Evolutionary conservation across 2,888 invertebrate genomes (phyloP), one percentile per base, ranked within the genome.

Genomic region (Drosophila nigritarsus): DNA sequence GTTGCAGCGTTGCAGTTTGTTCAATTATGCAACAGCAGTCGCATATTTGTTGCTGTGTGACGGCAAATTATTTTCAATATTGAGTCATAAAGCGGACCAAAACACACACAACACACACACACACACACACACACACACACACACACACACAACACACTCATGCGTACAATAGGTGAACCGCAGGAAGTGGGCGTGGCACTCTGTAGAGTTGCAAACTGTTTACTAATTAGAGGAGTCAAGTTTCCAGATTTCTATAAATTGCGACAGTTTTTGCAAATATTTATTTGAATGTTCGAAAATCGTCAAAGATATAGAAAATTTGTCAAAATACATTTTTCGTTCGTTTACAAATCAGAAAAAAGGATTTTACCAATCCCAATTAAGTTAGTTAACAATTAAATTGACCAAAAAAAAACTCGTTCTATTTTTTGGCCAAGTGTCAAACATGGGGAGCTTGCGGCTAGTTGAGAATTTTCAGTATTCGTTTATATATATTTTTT

Each of bases 21-120:
- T 48, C 68, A 75, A 74, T 73, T 73, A 73, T 73, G 73, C 73
- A 74, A 74, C 64, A 59, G 75, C 54, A 54, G 51, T 67, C 48
- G 74, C 65, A 63, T 65, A 63, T 82, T 83, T 81, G 64, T 65
- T 75, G 75, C 77, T 50, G 70, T 75, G 58, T 84, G 89, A 74
- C 72, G 75, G 87, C 75, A 87, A 83, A 83, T 87, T 83, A 82
- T 84, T 82, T 82, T 78, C 82, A 82, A 83, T 75, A 82, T 87
- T 83, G 83, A 83, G 85, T 87, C 87, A 83, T 80, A 72, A 40
- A 34, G 29, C 68, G 9, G 27, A 32, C 49, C 54, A 54, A 58
- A 48, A 32, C 20, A 29, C 11, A n/a, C 42, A 30, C 38, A n/a
- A 29, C 29, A 29, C 29, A 38, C 8, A 38, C 15, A 9, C 18